Conservation (phyloP, 92 coral and sea anemone genomes). For the Palythoa grandis region DNA sequence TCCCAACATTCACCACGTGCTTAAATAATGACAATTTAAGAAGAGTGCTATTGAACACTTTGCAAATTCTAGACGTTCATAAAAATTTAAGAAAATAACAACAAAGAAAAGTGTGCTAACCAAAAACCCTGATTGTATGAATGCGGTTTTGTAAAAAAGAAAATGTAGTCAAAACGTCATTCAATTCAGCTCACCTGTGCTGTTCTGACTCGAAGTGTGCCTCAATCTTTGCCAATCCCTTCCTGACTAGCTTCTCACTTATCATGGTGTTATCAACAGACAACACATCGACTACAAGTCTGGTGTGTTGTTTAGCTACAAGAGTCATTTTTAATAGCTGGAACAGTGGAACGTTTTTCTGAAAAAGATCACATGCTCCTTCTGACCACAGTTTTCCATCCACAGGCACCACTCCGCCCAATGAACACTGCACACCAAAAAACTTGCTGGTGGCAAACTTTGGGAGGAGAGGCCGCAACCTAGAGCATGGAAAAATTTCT, state of each 20-base stretch:
- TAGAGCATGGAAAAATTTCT: constrained; percentile 49
- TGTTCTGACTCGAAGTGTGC: neutral
- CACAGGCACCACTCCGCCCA: constrained; percentile 59
- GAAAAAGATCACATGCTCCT: constrained; percentile 68
- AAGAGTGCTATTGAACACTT: too few relatives aligned
- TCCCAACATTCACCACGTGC: too few relatives aligned
- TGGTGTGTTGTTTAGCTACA: constrained; percentile 41
- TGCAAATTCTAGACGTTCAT: too few relatives aligned
- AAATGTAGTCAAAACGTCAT: too few relatives aligned
- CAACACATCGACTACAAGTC: constrained; percentile 59
- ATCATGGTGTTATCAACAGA: neutral
- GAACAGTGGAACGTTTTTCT: constrained; percentile 53
- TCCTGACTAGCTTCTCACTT: constrained; percentile 12
- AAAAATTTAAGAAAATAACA: too few relatives aligned
- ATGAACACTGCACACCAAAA: constrained; percentile 49
- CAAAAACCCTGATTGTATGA: too few relatives aligned
- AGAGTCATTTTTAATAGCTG: constrained; percentile 43
- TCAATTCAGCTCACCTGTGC: constrained; percentile 11
- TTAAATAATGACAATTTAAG: too few relatives aligned
- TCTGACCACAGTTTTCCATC: constrained; percentile 64
- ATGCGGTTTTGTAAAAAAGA: too few relatives aligned
- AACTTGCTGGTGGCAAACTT: constrained; percentile 42
- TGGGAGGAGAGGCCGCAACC: constrained; percentile 59
- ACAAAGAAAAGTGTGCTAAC: too few relatives aligned
- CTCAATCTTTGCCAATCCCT: constrained; percentile 17